Conservation (phyloP, 2,797 vertebrate species). For the Gymnodraco acuticeps region DNA sequence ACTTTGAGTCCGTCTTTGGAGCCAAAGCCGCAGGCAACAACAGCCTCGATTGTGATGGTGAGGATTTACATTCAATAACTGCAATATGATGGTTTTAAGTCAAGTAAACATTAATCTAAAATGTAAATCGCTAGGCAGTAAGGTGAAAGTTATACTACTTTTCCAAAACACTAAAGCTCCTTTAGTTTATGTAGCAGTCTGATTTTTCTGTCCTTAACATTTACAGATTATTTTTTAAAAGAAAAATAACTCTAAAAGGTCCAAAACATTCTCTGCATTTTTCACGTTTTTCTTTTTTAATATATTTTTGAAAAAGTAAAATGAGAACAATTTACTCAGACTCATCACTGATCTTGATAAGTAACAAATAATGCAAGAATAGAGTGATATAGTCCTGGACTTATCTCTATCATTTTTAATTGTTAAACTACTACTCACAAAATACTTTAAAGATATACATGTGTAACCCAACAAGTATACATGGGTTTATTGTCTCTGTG, state of each 20-base stretch:
- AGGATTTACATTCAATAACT: slow-evolving; percentile 57
- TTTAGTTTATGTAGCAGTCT: neutral
- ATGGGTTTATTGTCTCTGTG: slow-evolving; percentile 4
- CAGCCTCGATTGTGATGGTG: slow-evolving; percentile 93
- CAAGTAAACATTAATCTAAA: neutral
- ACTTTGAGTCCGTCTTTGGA: slow-evolving; percentile 99
- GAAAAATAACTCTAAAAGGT: neutral
- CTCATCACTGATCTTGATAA: too few relatives aligned
- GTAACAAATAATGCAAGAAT: too few relatives aligned
- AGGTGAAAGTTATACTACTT: neutral
- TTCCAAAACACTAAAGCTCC: neutral
- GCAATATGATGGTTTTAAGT: neutral
- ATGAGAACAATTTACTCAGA: too few relatives aligned
- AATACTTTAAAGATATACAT: neutral
- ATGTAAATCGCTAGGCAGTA: neutral
- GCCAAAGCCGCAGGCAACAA: slow-evolving; percentile 91
- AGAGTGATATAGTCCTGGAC: neutral
- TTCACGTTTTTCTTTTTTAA: too few relatives aligned
- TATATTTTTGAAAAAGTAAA: too few relatives aligned
- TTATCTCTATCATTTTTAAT: neutral
- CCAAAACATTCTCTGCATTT: too few relatives aligned
- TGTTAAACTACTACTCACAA: too few relatives aligned
- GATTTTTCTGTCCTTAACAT: neutral
- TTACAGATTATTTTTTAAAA: neutral
- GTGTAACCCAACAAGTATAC: neutral